Evolutionary conservation across 1,140 invertebrate species (phyloP).

Genomic region (Physella acuta): DNA sequence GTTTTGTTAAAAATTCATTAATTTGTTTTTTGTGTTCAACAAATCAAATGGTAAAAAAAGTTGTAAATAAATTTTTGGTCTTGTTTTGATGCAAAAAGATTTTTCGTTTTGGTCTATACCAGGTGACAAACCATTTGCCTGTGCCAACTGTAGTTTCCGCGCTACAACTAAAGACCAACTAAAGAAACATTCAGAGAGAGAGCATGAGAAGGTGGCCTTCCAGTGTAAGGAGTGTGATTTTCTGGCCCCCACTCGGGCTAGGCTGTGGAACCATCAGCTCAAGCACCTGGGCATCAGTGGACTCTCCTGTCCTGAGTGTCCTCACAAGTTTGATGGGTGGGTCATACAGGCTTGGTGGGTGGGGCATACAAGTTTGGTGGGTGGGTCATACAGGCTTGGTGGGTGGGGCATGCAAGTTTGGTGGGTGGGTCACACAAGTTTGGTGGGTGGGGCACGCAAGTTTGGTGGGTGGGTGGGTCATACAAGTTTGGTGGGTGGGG

Average conservation of each 20-base stretch:
- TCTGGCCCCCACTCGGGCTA: slow-evolving; percentile 44
- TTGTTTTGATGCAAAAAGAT: too few relatives aligned
- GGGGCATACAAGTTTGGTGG: not conserved
- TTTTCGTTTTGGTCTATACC: too few relatives aligned
- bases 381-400: not conserved
- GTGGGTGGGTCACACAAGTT: too few relatives aligned
- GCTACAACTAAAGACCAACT: slow-evolving; percentile 49
- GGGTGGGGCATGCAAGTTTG: too few relatives aligned
- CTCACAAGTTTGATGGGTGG: slow-evolving; percentile 51
- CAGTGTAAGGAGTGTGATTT: slow-evolving; percentile 52
- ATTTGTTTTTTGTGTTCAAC: too few relatives aligned
- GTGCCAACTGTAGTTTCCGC: slow-evolving; percentile 48
- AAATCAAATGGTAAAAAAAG: too few relatives aligned
- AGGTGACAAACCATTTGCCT: slow-evolving; percentile 54
- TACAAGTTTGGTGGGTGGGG: too few relatives aligned
- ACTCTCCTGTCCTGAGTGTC: slow-evolving; percentile 52
- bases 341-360: slow-evolving; percentile 6
- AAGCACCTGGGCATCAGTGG: slow-evolving; percentile 50
- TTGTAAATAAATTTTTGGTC: too few relatives aligned
- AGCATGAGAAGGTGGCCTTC: slow-evolving; percentile 51
- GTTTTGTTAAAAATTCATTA: too few relatives aligned
- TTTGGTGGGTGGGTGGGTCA: too few relatives aligned
- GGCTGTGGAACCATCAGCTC: slow-evolving; percentile 55
- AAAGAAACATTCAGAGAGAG: slow-evolving; percentile 49
- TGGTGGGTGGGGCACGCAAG: too few relatives aligned